Evolutionary conservation across 2,113 vertebrate species (phyloP).

Genomic region (Sminthopsis crassicaudata): DNA sequence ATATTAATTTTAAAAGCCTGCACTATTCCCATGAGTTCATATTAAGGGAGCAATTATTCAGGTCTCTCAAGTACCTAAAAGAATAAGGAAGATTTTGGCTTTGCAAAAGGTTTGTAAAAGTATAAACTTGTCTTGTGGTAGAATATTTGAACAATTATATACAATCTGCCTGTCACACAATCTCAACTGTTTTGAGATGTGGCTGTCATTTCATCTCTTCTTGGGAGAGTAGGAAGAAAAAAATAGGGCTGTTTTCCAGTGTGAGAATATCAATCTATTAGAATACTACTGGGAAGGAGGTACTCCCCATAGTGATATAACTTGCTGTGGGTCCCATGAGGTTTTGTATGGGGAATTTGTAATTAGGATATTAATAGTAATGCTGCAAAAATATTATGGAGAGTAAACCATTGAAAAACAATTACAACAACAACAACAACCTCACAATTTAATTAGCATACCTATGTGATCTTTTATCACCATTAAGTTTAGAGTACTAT

Average conservation of each 20-base stretch:
- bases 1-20: not conserved
- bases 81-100: not conserved
- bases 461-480: not conserved
- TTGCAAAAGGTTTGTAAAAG: not conserved
- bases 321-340: not conserved
- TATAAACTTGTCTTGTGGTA: not conserved
- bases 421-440: not conserved
- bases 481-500: not conserved
- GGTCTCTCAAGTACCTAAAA: not conserved
- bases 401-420: slow-evolving; percentile 8
- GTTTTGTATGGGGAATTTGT: not conserved
- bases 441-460: not conserved
- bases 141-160: not conserved
- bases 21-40: not conserved
- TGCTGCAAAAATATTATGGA: not conserved
- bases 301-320: not conserved
- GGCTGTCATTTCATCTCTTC: not conserved
- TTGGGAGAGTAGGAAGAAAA: slow-evolving; percentile 1
- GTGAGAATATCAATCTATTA: not conserved
- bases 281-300: not conserved
- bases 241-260: not conserved
- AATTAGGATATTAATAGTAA: slow-evolving; percentile 23
- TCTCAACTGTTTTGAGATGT: not conserved
- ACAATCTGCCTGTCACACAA: not conserved
- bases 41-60: not conserved